Base-by-base conservation (phyloP, 2,113 vertebrate genomes). In the Cyprinodon variegatus region DNA sequence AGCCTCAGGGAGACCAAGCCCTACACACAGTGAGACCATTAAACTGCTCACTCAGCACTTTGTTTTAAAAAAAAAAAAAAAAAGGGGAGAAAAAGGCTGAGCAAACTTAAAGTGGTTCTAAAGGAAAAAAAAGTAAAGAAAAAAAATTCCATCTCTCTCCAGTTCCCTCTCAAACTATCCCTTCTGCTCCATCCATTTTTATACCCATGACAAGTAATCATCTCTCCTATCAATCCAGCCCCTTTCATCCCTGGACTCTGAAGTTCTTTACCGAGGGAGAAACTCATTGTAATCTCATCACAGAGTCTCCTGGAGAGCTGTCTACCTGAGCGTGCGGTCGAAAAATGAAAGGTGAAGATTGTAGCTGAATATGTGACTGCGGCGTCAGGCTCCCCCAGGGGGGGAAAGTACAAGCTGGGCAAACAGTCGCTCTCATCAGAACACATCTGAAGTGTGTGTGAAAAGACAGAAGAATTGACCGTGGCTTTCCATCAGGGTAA, bases 191-290 rank as follows among this genome's bases (percentile, higher is more conserved):
- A 90, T 91, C 90, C 89, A 91, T 93, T 91, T 93, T 90, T 92
- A 90, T 88, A 90, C 80, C 88, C 88, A 81, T 93, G 92, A 91
- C 91, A 92, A 92, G 92, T 92, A 93, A 93, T 93, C 90, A 93
- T 93, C 91, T 89, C 86, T 90, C 77, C 89, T 89, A 93, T 93
- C 91, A 93, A 89, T 93, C 88, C 88, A 43, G 85, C 85, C 88
- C 83, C 83, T 91, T 92, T 92, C 92, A 93, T 92, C 88, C 88
- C 84, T 81, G 81, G 86, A 88, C 90, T 91, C 86, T 87, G 86
- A 91, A 90, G 92, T 90, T 90, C 89, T 90, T 87, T 79, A 84
- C 75, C 22, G 79, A 86, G 86, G 78, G 81, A 90, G 90, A 88
- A 89, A 92, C 83, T 91, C 91, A 91, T 92, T 90, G 90, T 93